Conservation (phyloP, 1,140 invertebrate genomes). For the Phymorhynchus buccinoides region DNA sequence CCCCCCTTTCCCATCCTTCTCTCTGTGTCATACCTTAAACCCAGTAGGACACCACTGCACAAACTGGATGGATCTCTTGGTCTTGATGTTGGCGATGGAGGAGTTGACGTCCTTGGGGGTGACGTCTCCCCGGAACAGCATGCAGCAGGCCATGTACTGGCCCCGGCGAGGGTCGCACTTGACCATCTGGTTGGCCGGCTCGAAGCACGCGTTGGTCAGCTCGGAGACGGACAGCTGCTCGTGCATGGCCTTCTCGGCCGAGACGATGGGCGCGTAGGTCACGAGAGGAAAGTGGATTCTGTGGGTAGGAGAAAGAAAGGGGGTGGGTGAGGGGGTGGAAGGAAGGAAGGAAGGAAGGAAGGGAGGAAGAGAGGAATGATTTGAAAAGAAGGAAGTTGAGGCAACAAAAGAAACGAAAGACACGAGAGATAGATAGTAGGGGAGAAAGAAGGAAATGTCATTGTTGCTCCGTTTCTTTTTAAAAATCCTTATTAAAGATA, state of each 20-base stretch:
- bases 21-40: slow-evolving; percentile 68
- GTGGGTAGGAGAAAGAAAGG: not conserved
- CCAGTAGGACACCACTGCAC: slow-evolving; percentile 94
- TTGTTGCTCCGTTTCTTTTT: too few species aligned
- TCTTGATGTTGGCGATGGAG: slow-evolving; percentile 86
- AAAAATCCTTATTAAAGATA: too few species aligned
- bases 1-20: not conserved
- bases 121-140: slow-evolving; percentile 63
- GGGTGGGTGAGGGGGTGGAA: not conserved
- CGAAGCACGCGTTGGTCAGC: slow-evolving; percentile 85
- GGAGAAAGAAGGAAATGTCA: too few species aligned
- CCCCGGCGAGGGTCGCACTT: slow-evolving; percentile 91
- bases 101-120: slow-evolving; percentile 85
- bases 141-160: slow-evolving; percentile 80
- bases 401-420: too few species aligned
- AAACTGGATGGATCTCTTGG: slow-evolving; percentile 86
- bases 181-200: slow-evolving; percentile 92
- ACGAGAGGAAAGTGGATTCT: slow-evolving; percentile 30
- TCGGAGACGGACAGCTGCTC: slow-evolving; percentile 79
- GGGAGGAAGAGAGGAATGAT: too few species aligned
- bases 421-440: too few species aligned
- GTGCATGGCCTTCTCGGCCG: slow-evolving; percentile 91
- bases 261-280: slow-evolving; percentile 79
- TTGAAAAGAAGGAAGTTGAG: too few species aligned
- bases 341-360: not conserved